Conservation (phyloP, 2,797 vertebrate genomes). For the Anabas testudineus region DNA sequence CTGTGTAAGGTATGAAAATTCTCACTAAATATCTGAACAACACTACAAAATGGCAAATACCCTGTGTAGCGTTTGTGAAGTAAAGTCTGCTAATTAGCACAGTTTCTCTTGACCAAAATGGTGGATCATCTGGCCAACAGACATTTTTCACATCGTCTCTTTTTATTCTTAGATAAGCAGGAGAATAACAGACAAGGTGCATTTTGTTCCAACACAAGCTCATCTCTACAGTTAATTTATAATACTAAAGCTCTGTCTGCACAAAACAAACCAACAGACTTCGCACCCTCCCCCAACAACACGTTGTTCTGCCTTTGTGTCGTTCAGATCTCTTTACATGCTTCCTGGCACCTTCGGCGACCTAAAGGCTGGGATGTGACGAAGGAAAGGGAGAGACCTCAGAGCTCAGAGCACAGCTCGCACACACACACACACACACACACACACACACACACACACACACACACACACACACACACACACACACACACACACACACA, state of each 20-base stretch:
- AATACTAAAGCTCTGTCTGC: constrained; percentile 28
- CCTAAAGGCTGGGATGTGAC: constrained; percentile 64
- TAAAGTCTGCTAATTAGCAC: too few relatives aligned
- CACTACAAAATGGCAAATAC: too few relatives aligned
- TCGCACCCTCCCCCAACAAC: constrained; percentile 36
- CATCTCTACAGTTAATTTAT: constrained; percentile 31
- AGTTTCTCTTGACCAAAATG: too few relatives aligned
- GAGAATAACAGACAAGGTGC: not conserved
- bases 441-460: too few relatives aligned
- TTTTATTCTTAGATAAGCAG: constrained; percentile 5
- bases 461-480: too few relatives aligned
- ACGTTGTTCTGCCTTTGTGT: constrained; percentile 38
- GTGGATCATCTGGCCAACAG: too few relatives aligned
- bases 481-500: too few relatives aligned
- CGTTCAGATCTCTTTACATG: constrained; percentile 63
- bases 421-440: too few relatives aligned
- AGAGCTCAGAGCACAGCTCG: constrained; percentile 6
- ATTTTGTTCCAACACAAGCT: not conserved
- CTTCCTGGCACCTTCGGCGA: constrained; percentile 69
- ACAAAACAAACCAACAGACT: constrained; percentile 48
- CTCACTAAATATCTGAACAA: too few relatives aligned
- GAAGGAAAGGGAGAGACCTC: constrained; percentile 49
- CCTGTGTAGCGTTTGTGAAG: too few relatives aligned
- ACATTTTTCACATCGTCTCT: not conserved
- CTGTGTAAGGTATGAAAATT: too few relatives aligned